phyloP scores from a whole-genome alignment of 2,888 invertebrate species.

The Steromphala cineraria region DNA sequence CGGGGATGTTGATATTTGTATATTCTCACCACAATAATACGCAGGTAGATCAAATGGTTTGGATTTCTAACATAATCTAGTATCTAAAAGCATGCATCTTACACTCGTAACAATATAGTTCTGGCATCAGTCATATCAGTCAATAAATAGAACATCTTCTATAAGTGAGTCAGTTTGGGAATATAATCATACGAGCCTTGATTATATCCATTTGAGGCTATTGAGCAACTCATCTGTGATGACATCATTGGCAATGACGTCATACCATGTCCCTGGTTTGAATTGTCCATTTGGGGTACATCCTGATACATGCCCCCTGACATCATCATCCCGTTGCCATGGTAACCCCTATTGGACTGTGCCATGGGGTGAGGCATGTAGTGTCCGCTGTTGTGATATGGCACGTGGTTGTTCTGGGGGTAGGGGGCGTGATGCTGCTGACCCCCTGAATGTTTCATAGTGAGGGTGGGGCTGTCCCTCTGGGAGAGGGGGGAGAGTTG shows the following conservation, averaged over 20 bases:
- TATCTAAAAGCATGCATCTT: constrained; percentile 1
- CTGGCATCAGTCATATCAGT: not conserved
- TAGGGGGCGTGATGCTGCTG: constrained; percentile 25
- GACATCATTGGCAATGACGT: constrained; percentile 52
- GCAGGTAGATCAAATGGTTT: not conserved
- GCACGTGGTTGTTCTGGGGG: constrained; percentile 38
- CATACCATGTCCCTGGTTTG: constrained; percentile 44
- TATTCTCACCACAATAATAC: too few species aligned
- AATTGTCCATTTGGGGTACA: constrained; percentile 51
- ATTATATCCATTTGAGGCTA: constrained; percentile 55
- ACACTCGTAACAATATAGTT: constrained; percentile 5
- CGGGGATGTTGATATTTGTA: too few species aligned
- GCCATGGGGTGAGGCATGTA: constrained; percentile 40
- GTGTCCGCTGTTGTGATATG: constrained; percentile 35
- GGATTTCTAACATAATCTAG: not conserved
- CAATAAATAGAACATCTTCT: constrained; percentile 25
- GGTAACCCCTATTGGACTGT: constrained; percentile 35
- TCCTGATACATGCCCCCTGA: constrained; percentile 54
- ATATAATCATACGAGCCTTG: constrained; percentile 66
- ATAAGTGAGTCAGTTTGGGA: constrained; percentile 70
- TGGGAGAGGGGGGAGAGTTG: constrained; percentile 27
- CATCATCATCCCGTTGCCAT: constrained; percentile 27
- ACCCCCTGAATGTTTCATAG: constrained; percentile 6
- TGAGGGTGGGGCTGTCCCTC: constrained; percentile 30
- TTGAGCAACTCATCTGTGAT: constrained; percentile 58